Conservation (phyloP, 2,888 invertebrate genomes). For the Enchytraeus crypticus region DNA sequence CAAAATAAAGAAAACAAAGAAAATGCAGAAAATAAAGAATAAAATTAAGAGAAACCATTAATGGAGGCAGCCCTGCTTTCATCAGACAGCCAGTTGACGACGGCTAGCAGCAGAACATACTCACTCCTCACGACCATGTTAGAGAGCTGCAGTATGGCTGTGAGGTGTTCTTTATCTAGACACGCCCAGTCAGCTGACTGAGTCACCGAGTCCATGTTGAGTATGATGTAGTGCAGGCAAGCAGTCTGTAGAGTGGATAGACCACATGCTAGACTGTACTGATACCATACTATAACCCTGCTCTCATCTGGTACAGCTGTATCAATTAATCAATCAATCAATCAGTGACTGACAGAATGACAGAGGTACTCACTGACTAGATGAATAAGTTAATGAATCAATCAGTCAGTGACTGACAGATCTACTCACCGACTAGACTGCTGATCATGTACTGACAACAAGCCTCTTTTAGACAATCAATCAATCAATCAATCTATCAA, state of each 20-base stretch:
- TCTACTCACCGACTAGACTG: too few species aligned
- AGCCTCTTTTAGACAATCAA: too few species aligned
- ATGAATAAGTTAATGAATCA: conserved; percentile 73
- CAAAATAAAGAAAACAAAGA: too few species aligned
- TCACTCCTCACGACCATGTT: conserved; percentile 82
- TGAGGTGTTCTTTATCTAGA: conserved; percentile 70
- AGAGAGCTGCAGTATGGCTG: conserved; percentile 63
- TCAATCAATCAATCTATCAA: too few species aligned
- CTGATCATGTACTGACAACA: too few species aligned
- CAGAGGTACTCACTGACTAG: too few species aligned
- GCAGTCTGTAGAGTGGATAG: conserved; percentile 19
- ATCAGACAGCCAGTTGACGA: conserved; percentile 58
- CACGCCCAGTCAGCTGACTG: conserved; percentile 57
- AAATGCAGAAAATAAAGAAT: too few species aligned
- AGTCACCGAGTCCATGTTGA: conserved; percentile 25
- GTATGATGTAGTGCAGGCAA: conserved; percentile 21
- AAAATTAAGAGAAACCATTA: too few species aligned
- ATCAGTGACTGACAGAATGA: too few species aligned
- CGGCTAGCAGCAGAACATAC: conserved; percentile 67
- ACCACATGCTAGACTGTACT: conserved; percentile 35
- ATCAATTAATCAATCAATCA: too few species aligned
- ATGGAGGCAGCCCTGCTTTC: too few species aligned
- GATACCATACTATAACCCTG: conserved; percentile 45
- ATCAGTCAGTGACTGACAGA: too few species aligned
- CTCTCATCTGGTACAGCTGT: conserved; percentile 16